Conservation (phyloP, 2,888 invertebrate species). For the Drosophila peninsularis region DNA sequence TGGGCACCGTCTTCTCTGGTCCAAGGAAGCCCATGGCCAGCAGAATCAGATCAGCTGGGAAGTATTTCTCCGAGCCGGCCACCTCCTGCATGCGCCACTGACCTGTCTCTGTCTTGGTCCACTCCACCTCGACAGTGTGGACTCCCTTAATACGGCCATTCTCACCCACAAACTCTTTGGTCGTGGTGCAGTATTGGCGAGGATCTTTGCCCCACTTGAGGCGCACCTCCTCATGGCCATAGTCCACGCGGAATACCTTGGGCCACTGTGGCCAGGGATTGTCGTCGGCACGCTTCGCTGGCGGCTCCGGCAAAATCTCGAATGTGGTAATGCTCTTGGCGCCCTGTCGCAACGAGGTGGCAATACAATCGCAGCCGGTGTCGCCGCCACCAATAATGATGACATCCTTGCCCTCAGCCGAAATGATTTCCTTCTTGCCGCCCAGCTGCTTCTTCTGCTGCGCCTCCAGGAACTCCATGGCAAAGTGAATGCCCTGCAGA, state of each 20-base stretch:
- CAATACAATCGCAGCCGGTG: conserved; percentile 99
- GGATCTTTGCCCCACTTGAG: conserved; percentile 97
- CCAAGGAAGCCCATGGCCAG: conserved; percentile 99
- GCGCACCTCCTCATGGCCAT: conserved; percentile 98
- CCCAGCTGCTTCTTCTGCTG: conserved; percentile 98
- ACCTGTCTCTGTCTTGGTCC: conserved; percentile 96
- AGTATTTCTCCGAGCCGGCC: conserved; percentile 91
- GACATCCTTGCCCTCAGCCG: conserved; percentile 97
- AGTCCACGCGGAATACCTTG: conserved; percentile 97
- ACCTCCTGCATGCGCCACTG: conserved; percentile 97
- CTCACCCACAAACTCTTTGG: conserved; percentile 97
- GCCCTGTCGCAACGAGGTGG: conserved; percentile 96
- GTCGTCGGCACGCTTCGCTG: conserved; percentile 90
- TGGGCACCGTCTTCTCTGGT: conserved; percentile 95
- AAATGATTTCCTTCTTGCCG: conserved; percentile 86
- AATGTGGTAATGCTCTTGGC: conserved; percentile 95
- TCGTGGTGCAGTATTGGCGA: conserved; percentile 95
- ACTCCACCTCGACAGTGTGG: conserved; percentile 94
- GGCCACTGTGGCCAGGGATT: conserved; percentile 99
- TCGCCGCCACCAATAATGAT: conserved; percentile 95
- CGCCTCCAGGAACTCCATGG: conserved; percentile 98
- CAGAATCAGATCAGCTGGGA: conserved; percentile 95
- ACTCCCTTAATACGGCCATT: conserved; percentile 96
- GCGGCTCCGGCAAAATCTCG: conserved; percentile 98
- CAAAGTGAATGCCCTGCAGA: conserved; percentile 97